These are phyloP conservation scores for Crocodylus rhombifer DNA, from an alignment of 2,797 vertebrate genomes.

Conservation along the genomic window DNA sequence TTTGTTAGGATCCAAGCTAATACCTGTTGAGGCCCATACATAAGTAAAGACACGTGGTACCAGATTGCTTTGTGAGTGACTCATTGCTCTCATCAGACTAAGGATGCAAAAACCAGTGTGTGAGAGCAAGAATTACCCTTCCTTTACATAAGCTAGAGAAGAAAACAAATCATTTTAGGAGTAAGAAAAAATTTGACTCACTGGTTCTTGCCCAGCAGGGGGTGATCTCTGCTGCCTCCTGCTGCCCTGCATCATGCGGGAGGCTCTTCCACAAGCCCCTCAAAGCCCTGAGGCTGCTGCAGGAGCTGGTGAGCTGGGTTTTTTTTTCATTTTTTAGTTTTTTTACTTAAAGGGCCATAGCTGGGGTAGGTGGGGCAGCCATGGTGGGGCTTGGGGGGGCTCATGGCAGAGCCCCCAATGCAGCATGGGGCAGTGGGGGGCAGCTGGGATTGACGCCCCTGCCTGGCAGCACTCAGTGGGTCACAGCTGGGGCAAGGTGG, in stretches of 20 bases:
- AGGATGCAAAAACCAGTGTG: neutral
- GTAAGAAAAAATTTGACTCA: neutral
- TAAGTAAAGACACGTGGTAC: neutral
- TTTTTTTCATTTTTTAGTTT: too few relatives aligned
- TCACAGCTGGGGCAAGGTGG: too few relatives aligned
- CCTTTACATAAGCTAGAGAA: neutral
- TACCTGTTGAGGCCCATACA: neutral
- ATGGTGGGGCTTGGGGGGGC: too few relatives aligned
- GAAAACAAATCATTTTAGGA: neutral
- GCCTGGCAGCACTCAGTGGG: too few relatives aligned
- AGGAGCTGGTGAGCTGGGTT: too few relatives aligned
- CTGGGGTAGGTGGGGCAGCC: too few relatives aligned
- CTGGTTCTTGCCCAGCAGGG: neutral
- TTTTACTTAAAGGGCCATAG: too few relatives aligned
- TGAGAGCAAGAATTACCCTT: neutral
- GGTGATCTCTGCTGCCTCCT: neutral
- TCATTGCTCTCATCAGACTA: constrained; percentile 5
- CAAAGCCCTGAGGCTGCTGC: too few relatives aligned
- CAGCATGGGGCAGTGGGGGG: too few relatives aligned
- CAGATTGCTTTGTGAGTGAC: neutral
- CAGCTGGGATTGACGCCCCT: too few relatives aligned
- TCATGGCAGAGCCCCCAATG: too few relatives aligned
- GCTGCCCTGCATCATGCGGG: neutral
- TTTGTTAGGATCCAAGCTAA: neutral
- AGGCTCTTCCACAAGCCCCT: neutral